phyloP scores from a whole-genome alignment of 53 echinoderm and acorn worm species.

The Echinometra lucunter region DNA sequence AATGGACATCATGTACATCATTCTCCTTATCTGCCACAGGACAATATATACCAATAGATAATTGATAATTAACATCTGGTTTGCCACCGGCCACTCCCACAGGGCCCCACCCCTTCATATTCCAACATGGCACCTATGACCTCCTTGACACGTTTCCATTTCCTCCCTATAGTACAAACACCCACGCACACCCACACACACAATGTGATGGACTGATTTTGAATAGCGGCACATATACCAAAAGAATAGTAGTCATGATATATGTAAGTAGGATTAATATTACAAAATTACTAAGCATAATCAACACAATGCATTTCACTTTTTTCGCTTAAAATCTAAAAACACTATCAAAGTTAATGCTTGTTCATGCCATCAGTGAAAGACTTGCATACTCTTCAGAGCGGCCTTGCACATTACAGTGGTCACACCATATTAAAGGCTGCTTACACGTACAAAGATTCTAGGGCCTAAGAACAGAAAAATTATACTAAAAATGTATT shows the following conservation, averaged over 20 bases:
- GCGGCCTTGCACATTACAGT: too few species aligned
- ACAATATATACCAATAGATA: too few species aligned
- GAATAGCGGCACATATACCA: slow-evolving; percentile 9
- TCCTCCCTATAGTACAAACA: not conserved
- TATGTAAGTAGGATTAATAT: not conserved
- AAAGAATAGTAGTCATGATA: not conserved
- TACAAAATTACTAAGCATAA: not conserved
- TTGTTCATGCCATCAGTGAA: not conserved
- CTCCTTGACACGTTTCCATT: not conserved
- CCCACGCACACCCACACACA: not conserved
- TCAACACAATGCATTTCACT: not conserved
- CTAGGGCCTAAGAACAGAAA: not conserved
- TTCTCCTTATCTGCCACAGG: not conserved
- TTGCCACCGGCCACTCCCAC: too few species aligned
- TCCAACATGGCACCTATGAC: not conserved
- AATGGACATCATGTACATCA: not conserved
- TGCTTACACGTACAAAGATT: not conserved
- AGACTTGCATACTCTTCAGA: not conserved
- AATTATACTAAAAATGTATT: not conserved
- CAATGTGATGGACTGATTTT: not conserved
- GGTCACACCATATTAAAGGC: not conserved
- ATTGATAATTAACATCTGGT: too few species aligned
- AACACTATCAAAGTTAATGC: too few species aligned
- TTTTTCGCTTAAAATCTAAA: not conserved
- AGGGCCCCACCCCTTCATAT: not conserved